Base-by-base conservation (phyloP, 1,140 invertebrate genomes). In the Heliconius eleuchia region DNA sequence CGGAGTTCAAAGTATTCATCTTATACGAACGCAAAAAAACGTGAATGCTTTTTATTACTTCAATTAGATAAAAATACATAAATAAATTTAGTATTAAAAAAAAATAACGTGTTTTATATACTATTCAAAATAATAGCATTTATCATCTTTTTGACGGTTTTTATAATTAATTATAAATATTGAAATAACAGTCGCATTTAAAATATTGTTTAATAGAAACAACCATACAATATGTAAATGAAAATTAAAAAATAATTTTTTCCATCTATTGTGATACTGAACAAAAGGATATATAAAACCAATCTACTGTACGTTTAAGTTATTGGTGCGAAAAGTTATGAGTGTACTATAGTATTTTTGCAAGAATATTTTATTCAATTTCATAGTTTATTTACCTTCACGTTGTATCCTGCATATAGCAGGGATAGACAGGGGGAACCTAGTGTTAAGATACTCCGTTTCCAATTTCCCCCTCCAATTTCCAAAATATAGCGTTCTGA, bases 231-330 rank as follows among this genome's bases (percentile, higher is more conserved):
- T 66, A 16, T 57, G 8, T 11, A 18, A 66, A 30, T 66, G n/a
- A 23, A 57, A 23, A 57, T n/a, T 57, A 57, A 60, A 60, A 23
- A 60, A 3, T 27, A n/a, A n/a, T 16, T 66, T 27, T 66, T 23
- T 66, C 11, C 27, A 16, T 66, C 11, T 3, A 66, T 16, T 66
- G 23, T 16, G 23, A 66, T 3, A 16, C 3, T 27, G 23, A 30
- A 66, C 60, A 66, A 66, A 66, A 66, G 11, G 60, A 66, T 66
- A 30, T 30, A 66, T 66, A 8, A 66, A 27, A 30, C 23, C 23
- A 66, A 66, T 27, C 60, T 30, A 66, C 60, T 27, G 60, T 66
- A 30, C 60, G 9, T 66, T 66, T 66, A 66, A 66, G 39, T 57
- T 71, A 19, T 23, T 37, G 42, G 39, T 30, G 60, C 60, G 1